phyloP scores from a whole-genome alignment of 2,797 vertebrate species.

The Odontamblyopus lacepedii region DNA sequence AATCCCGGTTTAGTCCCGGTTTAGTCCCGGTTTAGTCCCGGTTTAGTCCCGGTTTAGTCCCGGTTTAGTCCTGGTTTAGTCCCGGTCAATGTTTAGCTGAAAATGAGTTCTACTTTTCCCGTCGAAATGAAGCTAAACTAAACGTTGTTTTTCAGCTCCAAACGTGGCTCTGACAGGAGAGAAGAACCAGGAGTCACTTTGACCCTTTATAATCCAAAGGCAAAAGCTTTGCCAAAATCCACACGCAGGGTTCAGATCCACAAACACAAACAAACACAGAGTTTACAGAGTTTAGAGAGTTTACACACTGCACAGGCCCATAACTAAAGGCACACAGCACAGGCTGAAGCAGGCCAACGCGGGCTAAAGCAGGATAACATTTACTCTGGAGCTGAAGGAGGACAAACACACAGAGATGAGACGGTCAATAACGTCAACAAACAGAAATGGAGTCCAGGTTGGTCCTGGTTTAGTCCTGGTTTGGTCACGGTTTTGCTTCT shows the following conservation, averaged over 20 bases:
- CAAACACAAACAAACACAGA: slow-evolving; percentile 1
- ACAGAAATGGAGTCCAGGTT: neutral
- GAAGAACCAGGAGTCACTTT: neutral
- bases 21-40: neutral
- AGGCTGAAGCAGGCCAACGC: slow-evolving; percentile 21
- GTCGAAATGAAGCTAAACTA: no score
- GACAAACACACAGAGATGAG: slow-evolving; percentile 23
- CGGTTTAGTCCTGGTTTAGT: neutral
- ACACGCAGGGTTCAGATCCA: slow-evolving; percentile 51
- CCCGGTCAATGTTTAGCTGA: neutral
- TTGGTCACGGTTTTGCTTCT: neutral
- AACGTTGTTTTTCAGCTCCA: neutral
- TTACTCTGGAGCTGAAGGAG: slow-evolving; percentile 52
- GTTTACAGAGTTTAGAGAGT: neutral
- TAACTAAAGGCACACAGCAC: slow-evolving; percentile 21
- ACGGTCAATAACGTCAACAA: slow-evolving; percentile 10
- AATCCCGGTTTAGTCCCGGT: no score
- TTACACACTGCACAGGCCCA: slow-evolving; percentile 23
- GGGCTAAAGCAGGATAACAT: slow-evolving; percentile 20
- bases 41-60: no score
- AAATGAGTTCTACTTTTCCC: neutral
- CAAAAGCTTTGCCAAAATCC: slow-evolving; percentile 7
- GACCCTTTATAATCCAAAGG: slow-evolving; percentile 17
- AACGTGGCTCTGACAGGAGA: neutral
- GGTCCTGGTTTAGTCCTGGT: neutral